Conservation (phyloP, 2,888 invertebrate species). For the Parnassius glacialis region DNA sequence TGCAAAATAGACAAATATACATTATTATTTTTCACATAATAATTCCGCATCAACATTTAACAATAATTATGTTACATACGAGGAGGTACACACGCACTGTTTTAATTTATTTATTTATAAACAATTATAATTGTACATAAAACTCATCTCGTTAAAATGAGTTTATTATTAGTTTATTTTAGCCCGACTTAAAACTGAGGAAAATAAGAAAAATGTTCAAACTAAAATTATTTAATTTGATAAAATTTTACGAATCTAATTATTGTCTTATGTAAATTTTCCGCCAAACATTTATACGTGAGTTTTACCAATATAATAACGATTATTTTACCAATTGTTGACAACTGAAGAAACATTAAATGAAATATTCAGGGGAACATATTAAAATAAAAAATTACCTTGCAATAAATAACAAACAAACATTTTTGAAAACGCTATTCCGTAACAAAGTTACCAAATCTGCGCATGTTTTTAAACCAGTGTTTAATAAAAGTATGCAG, state of each 20-base stretch:
- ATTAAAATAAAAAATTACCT: no score
- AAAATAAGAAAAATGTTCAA: slow-evolving; percentile 21
- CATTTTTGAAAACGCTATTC: no score
- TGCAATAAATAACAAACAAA: no score
- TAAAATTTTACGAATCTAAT: slow-evolving; percentile 52
- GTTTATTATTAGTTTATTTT: background rate
- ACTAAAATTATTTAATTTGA: slow-evolving; percentile 43
- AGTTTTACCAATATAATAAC: background rate
- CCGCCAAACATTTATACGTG: slow-evolving; percentile 6
- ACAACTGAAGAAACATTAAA: background rate
- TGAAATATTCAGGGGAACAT: no score
- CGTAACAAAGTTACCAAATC: no score
- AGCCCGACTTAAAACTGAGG: background rate
- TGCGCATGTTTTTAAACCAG: no score
- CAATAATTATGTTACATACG: slow-evolving; percentile 60
- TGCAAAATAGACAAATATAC: slow-evolving; percentile 81
- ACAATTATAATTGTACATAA: slow-evolving; percentile 18
- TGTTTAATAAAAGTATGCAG: no score
- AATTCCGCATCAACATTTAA: slow-evolving; percentile 76
- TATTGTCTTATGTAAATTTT: slow-evolving; percentile 62
- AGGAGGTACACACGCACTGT: slow-evolving; percentile 57
- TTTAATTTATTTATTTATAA: slow-evolving; percentile 30
- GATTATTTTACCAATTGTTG: background rate
- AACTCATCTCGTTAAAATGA: slow-evolving; percentile 9
- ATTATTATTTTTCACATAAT: slow-evolving; percentile 68